Evolutionary conservation across 2,888 invertebrate species (phyloP).

Genomic region (Proisotoma minuta): DNA sequence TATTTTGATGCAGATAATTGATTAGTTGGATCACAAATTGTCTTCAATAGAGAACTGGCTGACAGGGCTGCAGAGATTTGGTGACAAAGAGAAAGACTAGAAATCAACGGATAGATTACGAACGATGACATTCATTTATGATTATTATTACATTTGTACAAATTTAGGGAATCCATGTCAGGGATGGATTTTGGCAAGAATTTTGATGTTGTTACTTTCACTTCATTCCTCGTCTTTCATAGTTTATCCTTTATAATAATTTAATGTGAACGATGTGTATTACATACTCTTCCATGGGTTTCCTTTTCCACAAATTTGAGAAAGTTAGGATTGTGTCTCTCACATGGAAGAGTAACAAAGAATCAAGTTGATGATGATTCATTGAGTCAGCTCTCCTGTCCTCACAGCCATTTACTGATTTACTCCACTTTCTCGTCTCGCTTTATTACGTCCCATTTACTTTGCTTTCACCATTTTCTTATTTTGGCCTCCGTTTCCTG

Average conservation of each 20-base stretch:
- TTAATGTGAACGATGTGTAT: background rate
- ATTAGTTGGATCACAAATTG: no score
- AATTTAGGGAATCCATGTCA: conserved; percentile 13
- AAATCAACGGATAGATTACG: background rate
- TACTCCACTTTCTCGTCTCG: background rate
- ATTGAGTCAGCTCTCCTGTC: conserved; percentile 5
- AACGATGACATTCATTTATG: conserved; percentile 17
- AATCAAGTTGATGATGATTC: conserved; percentile 7
- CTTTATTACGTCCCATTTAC: background rate
- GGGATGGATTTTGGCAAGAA: background rate
- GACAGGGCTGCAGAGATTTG: no score
- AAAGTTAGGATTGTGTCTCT: background rate
- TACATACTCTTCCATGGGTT: background rate
- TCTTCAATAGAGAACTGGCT: no score
- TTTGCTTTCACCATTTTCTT: background rate
- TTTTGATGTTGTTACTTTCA: conserved; percentile 9
- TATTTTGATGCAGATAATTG: no score
- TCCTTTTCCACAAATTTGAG: background rate
- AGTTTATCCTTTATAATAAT: background rate
- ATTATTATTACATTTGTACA: conserved; percentile 13
- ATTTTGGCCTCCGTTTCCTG: background rate
- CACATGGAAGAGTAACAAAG: background rate
- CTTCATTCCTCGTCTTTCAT: background rate
- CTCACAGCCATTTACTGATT: background rate
- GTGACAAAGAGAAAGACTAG: background rate